Conservation (phyloP, 2,797 vertebrate species). For the Sebastes iracundus region DNA sequence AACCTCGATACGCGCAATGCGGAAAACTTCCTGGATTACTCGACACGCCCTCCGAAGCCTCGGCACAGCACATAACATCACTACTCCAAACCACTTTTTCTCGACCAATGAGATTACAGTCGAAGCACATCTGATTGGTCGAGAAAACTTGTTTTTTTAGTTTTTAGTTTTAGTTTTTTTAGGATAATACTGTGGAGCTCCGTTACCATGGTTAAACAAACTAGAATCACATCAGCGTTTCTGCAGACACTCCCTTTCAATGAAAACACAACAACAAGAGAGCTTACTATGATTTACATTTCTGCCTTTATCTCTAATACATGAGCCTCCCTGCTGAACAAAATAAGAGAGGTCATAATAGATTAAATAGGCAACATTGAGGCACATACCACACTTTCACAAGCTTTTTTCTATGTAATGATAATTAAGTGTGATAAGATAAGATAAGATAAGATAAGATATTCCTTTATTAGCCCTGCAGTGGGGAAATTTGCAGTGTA, state of each 20-base stretch:
- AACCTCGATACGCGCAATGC: too few relatives aligned
- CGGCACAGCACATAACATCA: too few relatives aligned
- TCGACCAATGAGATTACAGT: too few relatives aligned
- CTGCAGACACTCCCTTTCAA: neutral
- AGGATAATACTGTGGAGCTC: neutral
- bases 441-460: too few relatives aligned
- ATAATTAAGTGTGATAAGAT: neutral
- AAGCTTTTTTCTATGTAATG: too few relatives aligned
- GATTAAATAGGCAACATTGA: neutral
- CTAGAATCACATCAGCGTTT: neutral
- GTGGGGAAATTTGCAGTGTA: too few relatives aligned
- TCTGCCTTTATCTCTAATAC: neutral
- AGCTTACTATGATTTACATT: neutral
- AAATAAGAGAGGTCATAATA: neutral
- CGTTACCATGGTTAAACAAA: constrained; percentile 43
- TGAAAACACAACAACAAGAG: neutral
- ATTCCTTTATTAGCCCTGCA: too few relatives aligned
- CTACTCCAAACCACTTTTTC: too few relatives aligned
- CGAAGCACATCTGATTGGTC: too few relatives aligned
- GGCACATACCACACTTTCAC: too few relatives aligned
- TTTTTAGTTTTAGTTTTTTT: constrained; percentile 14
- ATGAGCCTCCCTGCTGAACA: neutral
- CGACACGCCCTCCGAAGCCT: too few relatives aligned
- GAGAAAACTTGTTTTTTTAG: neutral
- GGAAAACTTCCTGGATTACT: too few relatives aligned